Evolutionary conservation across 1,140 invertebrate species (phyloP).

Genomic region (Aphaenogaster rudis): DNA sequence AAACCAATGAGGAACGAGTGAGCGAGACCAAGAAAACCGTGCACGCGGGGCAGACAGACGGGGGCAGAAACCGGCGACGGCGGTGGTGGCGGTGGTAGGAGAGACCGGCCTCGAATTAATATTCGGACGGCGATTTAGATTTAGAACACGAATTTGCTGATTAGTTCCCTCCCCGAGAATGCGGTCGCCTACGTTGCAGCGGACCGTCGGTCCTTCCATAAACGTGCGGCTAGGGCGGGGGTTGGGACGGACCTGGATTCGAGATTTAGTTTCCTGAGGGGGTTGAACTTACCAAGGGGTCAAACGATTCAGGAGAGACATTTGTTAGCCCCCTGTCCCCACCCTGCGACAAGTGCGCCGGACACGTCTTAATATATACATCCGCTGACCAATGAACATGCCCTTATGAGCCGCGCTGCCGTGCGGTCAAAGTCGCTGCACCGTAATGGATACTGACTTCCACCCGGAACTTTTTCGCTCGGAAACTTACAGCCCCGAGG

Average conservation of each 20-base stretch:
- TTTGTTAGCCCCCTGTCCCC: constrained; percentile 70
- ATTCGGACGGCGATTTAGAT: constrained; percentile 80
- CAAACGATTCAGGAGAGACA: constrained; percentile 76
- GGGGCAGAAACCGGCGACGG: constrained; percentile 27
- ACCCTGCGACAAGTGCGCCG: constrained; percentile 76
- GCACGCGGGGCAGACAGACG: constrained; percentile 22
- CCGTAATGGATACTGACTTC: constrained; percentile 28
- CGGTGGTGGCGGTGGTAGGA: neutral
- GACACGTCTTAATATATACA: constrained; percentile 80
- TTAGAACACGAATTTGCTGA: constrained; percentile 80
- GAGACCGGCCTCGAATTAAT: constrained; percentile 73
- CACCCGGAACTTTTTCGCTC: constrained; percentile 8
- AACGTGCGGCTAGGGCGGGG: constrained; percentile 57
- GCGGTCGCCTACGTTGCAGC: constrained; percentile 67
- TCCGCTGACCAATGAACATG: constrained; percentile 69
- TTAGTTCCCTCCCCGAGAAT: constrained; percentile 75
- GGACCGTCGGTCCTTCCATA: constrained; percentile 60
- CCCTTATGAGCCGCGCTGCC: constrained; percentile 59
- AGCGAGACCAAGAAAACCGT: constrained; percentile 51
- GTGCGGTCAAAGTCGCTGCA: constrained; percentile 46
- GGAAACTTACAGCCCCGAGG: constrained; percentile 2
- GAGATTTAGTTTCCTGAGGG: constrained; percentile 71
- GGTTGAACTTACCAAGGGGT: constrained; percentile 68
- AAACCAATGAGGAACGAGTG: constrained; percentile 71
- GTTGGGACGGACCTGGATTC: constrained; percentile 43